These are phyloP conservation scores for Zonotrichia leucophrys DNA, from an alignment of 2,113 vertebrate species.

Conservation along the genomic window DNA sequence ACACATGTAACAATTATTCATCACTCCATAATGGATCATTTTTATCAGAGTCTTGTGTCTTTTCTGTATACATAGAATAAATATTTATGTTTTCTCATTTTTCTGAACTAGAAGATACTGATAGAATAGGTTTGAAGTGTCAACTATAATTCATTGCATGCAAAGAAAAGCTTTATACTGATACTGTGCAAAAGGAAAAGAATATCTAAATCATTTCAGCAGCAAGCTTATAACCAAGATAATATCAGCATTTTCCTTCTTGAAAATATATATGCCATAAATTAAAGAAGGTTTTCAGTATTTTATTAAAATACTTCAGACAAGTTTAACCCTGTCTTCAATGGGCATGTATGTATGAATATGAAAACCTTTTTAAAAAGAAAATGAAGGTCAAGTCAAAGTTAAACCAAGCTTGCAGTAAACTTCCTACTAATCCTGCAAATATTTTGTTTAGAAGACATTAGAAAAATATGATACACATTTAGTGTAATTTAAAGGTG, in stretches of 20 bases:
- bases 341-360: not conserved
- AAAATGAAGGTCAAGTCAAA: constrained; percentile 49
- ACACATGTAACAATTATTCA: constrained; percentile 66
- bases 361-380: not conserved
- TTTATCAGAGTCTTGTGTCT: constrained; percentile 72
- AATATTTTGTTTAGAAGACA: not conserved
- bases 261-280: constrained; percentile 76
- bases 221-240: constrained; percentile 77
- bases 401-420: constrained; percentile 17
- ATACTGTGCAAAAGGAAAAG: constrained; percentile 64
- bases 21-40: constrained; percentile 67
- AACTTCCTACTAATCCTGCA: not conserved
- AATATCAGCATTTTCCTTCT: constrained; percentile 76
- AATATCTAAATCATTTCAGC: constrained; percentile 79
- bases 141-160: constrained; percentile 79
- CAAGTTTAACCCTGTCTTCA: constrained; percentile 64
- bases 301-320: constrained; percentile 73
- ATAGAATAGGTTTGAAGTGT: constrained; percentile 75
- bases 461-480: not conserved
- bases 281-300: constrained; percentile 70
- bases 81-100: constrained; percentile 81
- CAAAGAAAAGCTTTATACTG: constrained; percentile 70
- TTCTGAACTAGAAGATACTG: constrained; percentile 73
- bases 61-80: constrained; percentile 74
- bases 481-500: not conserved